Base-by-base conservation (phyloP, 2,888 invertebrate genomes). In the Drosophila anomelani region DNA sequence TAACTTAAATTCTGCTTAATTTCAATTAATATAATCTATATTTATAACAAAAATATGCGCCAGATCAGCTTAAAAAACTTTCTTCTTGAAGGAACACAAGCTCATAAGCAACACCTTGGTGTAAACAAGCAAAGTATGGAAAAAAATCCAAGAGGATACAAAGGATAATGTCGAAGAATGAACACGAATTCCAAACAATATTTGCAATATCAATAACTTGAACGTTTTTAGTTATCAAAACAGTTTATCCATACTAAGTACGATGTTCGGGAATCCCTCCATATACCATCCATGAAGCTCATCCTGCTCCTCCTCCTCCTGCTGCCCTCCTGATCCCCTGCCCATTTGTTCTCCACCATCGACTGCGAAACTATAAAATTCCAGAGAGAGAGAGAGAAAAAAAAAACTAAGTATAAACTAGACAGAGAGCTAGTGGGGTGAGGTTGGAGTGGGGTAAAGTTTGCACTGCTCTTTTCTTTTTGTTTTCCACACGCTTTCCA, bases 221-320 rank as follows among this genome's bases (percentile, higher is more conserved):
- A 84, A 73, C 77, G 75, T 56, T 77, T 85, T 77, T 76, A 82
- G 82, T 80, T 85, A 87, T 82, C 82, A 80, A 66, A 80, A 85
- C 85, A 80, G 87, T 84, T 87, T 84, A 87, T 87, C 80, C 82
- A 80, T 79, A 76, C 85, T 76, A 82, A 85, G 85, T 79, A 71
- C 68, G 17, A 46, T 57, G 60, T 67, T 32, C 29, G 39, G 38
- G 17, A 26, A 17, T 13, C 38, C n/a, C 38, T 29, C 8, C 29
- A 20, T 36, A n/a, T 8, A 32, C 38, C 47, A 34, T 20, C 36
- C n/a, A 26, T 12, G 17, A n/a, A 17, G 49, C 29, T 10, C 10
- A 9, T n/a, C 26, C n/a, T 38, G 17, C 8, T 29, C 32, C 29
- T 7, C 29, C 29, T 9, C 10, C 15, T 29, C 23, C 67, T 9